Evolutionary conservation across 2,113 vertebrate species (phyloP), one percentile per base, ranked within the genome.

Genomic region (Ursus arctos): DNA sequence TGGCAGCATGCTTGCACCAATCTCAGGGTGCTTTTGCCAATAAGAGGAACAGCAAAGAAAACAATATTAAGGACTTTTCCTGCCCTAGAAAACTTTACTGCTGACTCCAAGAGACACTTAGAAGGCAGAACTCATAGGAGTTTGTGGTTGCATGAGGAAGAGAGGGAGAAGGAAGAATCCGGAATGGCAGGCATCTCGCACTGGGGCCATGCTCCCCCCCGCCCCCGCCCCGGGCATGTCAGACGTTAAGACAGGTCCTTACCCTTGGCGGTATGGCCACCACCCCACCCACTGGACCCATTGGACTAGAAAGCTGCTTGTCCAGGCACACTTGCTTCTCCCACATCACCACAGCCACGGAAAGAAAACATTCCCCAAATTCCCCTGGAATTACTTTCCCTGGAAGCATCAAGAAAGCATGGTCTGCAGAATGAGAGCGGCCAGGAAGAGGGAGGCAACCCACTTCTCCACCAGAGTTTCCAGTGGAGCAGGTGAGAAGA

Each of bases 251-350:
- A 49, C 36, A 15, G 21, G 36, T 8, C 49, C 40, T 81, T 22
- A 18, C 12, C 8, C 0, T 19, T 19, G 19, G 1, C 1, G 0
- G 19, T 18, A 9, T 4, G 15, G 65, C 49, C 51, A 2, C 11
- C 1, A 8, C 21, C 33, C 51, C 15, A 40, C 51, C 16, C 16
- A 2, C 9, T 1, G 6, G 47, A 15, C 31, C 43, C 84, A 14
- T 0, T 53, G 61, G 55, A 14, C 24, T 0, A 21, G 79, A 81
- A n/a, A 76, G 77, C 76, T 13, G 9, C 69, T 24, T 21, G 7
- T 33, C 49, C 5, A 33, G 51, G 43, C 28, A 51, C 18, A 18
- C 79, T 51, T 49, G 71, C 16, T 94, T 88, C n/a, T 76, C 91
- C 79, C 28, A 6, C 28, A 21, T 36, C 79, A 59, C 47, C 9